These are phyloP conservation scores for Clamator glandarius DNA, from an alignment of 2,797 vertebrate species.

Conservation along the genomic window DNA sequence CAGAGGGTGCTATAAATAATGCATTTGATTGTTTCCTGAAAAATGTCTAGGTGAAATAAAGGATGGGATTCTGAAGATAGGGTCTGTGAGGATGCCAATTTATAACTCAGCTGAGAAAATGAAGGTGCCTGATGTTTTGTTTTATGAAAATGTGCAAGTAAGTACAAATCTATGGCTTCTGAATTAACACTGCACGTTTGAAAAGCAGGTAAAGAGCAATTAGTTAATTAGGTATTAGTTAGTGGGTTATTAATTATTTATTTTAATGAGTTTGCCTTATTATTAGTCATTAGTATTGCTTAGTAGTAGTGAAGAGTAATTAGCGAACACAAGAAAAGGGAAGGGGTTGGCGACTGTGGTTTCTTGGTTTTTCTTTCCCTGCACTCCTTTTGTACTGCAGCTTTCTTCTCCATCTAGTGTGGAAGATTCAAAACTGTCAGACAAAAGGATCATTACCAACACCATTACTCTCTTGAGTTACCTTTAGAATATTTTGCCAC, in stretches of 20 bases:
- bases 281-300: neutral
- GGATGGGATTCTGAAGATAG: slow-evolving; percentile 88
- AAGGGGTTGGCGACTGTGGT: neutral
- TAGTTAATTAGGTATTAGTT: neutral
- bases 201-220: neutral
- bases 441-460: neutral
- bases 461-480: neutral
- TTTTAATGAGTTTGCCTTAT: neutral
- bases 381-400: neutral
- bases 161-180: slow-evolving; percentile 16
- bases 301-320: neutral
- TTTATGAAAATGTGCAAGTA: slow-evolving; percentile 96
- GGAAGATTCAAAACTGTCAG: neutral
- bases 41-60: slow-evolving; percentile 82
- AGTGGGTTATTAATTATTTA: neutral
- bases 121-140: slow-evolving; percentile 96
- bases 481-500: neutral
- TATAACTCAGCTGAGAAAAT: slow-evolving; percentile 85
- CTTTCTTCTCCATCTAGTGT: neutral
- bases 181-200: neutral
- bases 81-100: slow-evolving; percentile 83
- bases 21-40: slow-evolving; percentile 17
- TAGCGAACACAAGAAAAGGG: neutral
- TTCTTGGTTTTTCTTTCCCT: neutral
- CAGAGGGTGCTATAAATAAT: neutral